phyloP scores from a whole-genome alignment of 2,113 vertebrate genomes.

The Brachyhypopomus occidentalis region DNA sequence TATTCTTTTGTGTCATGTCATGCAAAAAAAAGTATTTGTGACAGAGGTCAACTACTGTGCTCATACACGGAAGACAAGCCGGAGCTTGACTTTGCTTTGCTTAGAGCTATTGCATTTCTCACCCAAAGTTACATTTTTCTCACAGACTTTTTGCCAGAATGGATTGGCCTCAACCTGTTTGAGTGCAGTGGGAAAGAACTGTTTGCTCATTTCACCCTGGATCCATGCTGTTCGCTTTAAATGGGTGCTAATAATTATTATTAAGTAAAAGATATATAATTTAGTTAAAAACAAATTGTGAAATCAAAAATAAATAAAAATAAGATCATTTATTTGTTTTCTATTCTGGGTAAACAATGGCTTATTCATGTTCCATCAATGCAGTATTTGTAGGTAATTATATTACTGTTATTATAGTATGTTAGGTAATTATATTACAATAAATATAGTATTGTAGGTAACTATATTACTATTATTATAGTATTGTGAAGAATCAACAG shows the following conservation, averaged over 20 bases:
- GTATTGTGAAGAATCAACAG: too few species aligned
- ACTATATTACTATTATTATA: too few species aligned
- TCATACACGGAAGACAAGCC: conserved; percentile 35
- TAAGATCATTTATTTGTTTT: too few species aligned
- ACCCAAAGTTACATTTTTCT: conserved; percentile 43
- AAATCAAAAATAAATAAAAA: too few species aligned
- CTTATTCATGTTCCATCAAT: too few species aligned
- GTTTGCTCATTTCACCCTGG: not conserved
- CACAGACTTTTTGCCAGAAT: conserved; percentile 42
- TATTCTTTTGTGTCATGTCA: conserved; percentile 3
- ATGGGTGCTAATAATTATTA: not conserved
- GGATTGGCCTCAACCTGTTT: conserved; percentile 56
- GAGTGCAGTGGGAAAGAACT: conserved; percentile 13
- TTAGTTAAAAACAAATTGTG: too few species aligned
- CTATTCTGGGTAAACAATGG: too few species aligned
- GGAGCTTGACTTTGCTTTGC: conserved; percentile 30
- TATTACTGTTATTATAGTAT: too few species aligned
- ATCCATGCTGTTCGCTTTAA: not conserved
- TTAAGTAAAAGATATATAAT: not conserved
- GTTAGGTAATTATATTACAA: too few species aligned
- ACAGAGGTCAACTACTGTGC: conserved; percentile 17
- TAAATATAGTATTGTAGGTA: too few species aligned
- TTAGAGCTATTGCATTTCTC: conserved; percentile 47
- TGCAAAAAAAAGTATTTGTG: not conserved
- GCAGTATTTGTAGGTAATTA: too few species aligned